Base-by-base conservation (phyloP, 2,888 invertebrate genomes). In the Eupithecia inturbata region DNA sequence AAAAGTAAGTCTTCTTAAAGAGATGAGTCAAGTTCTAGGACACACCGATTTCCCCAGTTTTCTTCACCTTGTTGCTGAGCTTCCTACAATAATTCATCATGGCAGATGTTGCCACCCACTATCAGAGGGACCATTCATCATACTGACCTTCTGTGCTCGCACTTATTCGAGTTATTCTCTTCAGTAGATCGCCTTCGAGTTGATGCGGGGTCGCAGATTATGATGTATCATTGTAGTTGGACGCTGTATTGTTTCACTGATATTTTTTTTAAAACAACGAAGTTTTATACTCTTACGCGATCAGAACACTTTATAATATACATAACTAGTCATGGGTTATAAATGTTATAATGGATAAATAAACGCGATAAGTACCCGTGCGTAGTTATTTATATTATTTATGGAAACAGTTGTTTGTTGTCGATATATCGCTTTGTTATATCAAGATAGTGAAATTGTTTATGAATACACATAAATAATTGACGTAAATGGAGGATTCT, bases 51-150 rank as follows among this genome's bases (percentile, higher is more conserved):
- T 63, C 49, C 49, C 49, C n/a, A 19, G 26, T 36, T 70, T 68
- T 36, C 68, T 63, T 53, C 49, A 53, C 53, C 67, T 49, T 12
- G 41, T 36, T 49, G 7, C 62, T 28, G 33, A 14, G 33, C 60
- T 60, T 69, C 45, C 69, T 69, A 49, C 63, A 71, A 66, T 67
- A 66, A 74, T 71, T 74, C 66, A 69, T 71, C 67, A 69, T 67
- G 75, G 75, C 60, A 71, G 71, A 62, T 62, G 71, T 67, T 67
- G 62, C 75, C 71, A 72, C 69, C 69, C 69, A 69, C 71, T 72
- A 62, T 60, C 69, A 53, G 22, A 67, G 36, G 3, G 39, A 49
- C 62, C 67, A 72, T 53, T 74, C 64, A 74, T 66, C 77, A 66
- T 77, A 73, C 33, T 45, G 60, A 33, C 72, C 68, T 72, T 45